Percentiles rank a stretch among this genome's conserved stretches.
phyloP scores from a whole-genome alignment of 2,888 invertebrate species.

The Amphiduros pacificus region DNA sequence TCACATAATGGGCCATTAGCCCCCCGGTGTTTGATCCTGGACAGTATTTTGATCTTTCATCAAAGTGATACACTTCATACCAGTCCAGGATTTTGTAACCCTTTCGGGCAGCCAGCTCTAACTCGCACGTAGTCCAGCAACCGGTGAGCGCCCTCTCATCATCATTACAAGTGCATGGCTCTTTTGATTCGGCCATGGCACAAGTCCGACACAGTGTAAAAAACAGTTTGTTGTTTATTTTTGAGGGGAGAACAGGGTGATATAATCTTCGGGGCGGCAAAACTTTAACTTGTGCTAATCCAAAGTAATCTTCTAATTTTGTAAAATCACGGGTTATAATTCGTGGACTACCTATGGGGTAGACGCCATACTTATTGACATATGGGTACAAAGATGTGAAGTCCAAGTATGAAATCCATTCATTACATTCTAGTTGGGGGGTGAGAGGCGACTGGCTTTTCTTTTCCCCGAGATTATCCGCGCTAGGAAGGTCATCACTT shows the following conservation, averaged over 20 bases:
- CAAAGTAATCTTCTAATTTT: conserved; percentile 39
- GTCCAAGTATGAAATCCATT: conserved; percentile 36
- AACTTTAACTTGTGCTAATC: conserved; percentile 38
- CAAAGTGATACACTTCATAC: conserved; percentile 10
- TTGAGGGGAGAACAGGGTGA: conserved; percentile 45
- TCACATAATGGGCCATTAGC: conserved; percentile 47
- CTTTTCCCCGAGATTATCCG: no score
- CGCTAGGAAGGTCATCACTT: no score
- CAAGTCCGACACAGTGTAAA: conserved; percentile 53
- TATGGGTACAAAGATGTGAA: conserved; percentile 41
- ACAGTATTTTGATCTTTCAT: conserved; percentile 13
- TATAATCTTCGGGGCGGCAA: conserved; percentile 39
- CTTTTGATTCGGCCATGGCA: conserved; percentile 19
- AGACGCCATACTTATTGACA: conserved; percentile 33
- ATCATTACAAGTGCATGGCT: background rate
- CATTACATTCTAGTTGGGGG: conserved; percentile 23
- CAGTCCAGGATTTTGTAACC: conserved; percentile 49
- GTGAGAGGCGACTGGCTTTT: no score
- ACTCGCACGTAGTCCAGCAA: conserved; percentile 52
- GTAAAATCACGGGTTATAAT: background rate
- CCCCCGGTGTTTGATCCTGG: conserved; percentile 26
- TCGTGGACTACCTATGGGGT: conserved; percentile 37
- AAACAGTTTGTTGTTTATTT: conserved; percentile 42
- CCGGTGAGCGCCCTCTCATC: conserved; percentile 39
- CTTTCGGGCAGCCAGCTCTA: conserved; percentile 42